Evolutionary conservation across 1,140 invertebrate species (phyloP), one percentile per base, ranked within the genome.

Genomic region (Halesus radiatus): DNA sequence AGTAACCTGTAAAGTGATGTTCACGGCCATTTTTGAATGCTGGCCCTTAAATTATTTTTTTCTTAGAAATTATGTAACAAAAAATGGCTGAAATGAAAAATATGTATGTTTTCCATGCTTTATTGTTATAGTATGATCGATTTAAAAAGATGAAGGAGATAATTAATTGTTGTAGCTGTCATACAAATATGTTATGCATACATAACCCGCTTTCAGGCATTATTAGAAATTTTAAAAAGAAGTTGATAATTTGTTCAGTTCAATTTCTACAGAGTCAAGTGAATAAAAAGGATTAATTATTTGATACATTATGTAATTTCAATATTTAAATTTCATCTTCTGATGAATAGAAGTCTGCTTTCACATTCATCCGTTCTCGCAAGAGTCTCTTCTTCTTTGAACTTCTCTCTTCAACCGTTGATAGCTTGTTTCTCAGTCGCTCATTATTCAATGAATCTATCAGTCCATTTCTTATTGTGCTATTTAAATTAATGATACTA

Each of bases 401-500:
- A 77, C 64, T 79, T 20, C 60, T 54, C 18, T 76, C 45, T 45
- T 83, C 79, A 4, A 52, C 53, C 29, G 62, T 56, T n/a, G 75
- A 37, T 18, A 76, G 74, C 68, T 78, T 83, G 29, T 66, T 83
- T 37, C 37, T 66, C 13, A 60, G 62, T 8, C 52, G 26, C 10
- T 52, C 52, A 56, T 80, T 83, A 15, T 62, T 76, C 29, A 78
- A 52, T 5, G 45, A 32, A 50, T 79, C 78, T 76, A 66, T 80
- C 16, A 83, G 78, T 45, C 80, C 80, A 52, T 56, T 83, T 77
- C 82, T 81, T 62, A 83, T 83, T 20, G 77, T 80, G 60, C 81
- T 83, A 64, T 83, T 83, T 53, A 83, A 81, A 68, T 83, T 78
- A 23, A 83, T 83, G 23, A 83, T 83, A 20, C 79, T 78, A 18